A percentile compares a stretch with the other conserved stretches of the same genome.
These are phyloP conservation scores for Andrena trimmerana DNA, from an alignment of 2,888 invertebrate species.

Conservation along the genomic window DNA sequence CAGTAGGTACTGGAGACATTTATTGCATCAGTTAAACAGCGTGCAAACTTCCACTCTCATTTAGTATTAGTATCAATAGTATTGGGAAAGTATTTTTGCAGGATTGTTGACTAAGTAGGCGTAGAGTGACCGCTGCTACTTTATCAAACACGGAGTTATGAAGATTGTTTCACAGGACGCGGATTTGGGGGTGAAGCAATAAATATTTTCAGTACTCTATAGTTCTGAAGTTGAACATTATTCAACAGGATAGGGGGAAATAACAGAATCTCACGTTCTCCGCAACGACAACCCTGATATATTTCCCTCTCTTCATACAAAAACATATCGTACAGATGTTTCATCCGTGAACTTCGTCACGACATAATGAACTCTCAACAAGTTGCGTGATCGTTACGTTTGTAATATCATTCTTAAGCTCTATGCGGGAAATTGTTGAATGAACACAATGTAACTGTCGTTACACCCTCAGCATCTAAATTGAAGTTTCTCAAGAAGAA, in stretches of 20 bases:
- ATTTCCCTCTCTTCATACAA: conserved; percentile 52
- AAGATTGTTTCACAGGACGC: too few relatives aligned
- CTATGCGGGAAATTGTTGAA: conserved; percentile 65
- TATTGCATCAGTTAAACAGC: too few relatives aligned
- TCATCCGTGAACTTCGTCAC: conserved; percentile 21
- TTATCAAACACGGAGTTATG: too few relatives aligned
- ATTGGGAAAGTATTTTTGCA: too few relatives aligned
- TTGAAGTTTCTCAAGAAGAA: conserved; percentile 30
- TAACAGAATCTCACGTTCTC: conserved; percentile 10
- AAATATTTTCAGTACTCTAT: not conserved
- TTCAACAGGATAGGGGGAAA: conserved; percentile 22
- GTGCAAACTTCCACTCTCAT: too few relatives aligned
- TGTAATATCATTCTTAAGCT: conserved; percentile 62
- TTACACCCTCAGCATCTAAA: conserved; percentile 51
- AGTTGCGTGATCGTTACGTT: conserved; percentile 56
- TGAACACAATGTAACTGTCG: conserved; percentile 71
- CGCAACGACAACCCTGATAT: conserved; percentile 60
- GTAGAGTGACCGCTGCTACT: too few relatives aligned
- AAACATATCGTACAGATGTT: conserved; percentile 45
- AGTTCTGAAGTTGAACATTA: not conserved
- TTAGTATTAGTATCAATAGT: too few relatives aligned
- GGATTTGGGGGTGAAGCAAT: not conserved
- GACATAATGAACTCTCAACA: conserved; percentile 48
- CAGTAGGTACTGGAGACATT: too few relatives aligned
- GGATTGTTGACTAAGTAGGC: too few relatives aligned